A percentile compares a stretch with the other conserved stretches of the same genome.
Conservation (phyloP, 2,113 vertebrate genomes). For the Saguinus imperator region DNA sequence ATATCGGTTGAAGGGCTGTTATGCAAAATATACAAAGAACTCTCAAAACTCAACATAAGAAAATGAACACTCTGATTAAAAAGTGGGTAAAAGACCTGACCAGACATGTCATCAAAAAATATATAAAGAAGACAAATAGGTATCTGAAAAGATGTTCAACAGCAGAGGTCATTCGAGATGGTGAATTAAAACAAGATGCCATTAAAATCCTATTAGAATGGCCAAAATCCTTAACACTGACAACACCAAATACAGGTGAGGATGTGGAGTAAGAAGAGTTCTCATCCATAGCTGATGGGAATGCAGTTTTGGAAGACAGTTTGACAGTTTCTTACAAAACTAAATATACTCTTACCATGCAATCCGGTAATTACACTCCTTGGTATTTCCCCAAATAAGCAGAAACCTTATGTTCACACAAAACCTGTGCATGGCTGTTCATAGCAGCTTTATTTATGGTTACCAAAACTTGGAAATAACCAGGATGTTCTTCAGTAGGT, state of each 20-base stretch:
- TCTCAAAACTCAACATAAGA: neutral
- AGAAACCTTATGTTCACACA: neutral
- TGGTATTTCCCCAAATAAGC: neutral
- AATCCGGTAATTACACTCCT: neutral
- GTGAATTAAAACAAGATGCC: neutral
- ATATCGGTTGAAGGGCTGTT: neutral
- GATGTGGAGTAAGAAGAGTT: neutral
- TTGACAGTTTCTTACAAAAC: neutral
- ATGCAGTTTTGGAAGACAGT: neutral
- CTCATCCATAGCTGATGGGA: neutral
- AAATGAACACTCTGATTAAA: neutral
- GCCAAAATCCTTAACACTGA: neutral
- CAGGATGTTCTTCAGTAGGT: neutral
- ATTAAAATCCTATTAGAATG: neutral
- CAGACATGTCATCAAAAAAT: neutral
- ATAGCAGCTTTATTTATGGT: neutral
- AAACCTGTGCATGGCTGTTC: neutral
- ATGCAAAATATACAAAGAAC: neutral
- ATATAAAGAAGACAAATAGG: neutral
- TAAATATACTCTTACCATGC: neutral
- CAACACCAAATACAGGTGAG: neutral
- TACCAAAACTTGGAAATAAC: neutral
- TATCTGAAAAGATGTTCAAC: neutral
- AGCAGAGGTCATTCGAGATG: neutral
- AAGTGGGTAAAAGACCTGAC: neutral